A percentile compares a stretch with the other conserved stretches of the same genome.
phyloP scores from a whole-genome alignment of 2,797 vertebrate genomes.

The Pelochelys cantorii region DNA sequence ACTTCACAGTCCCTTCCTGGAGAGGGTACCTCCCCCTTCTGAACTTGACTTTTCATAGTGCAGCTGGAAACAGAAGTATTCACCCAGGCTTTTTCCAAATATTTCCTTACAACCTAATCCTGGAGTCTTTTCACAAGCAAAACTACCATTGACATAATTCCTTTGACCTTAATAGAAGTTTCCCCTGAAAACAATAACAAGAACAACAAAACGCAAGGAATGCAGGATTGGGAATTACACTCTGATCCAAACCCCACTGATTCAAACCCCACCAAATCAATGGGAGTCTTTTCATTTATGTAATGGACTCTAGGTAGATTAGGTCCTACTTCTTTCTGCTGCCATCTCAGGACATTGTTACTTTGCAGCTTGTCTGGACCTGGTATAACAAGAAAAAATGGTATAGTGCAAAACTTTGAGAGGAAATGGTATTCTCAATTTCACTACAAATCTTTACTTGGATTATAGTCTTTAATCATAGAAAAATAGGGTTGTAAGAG shows the following conservation, averaged over 20 bases:
- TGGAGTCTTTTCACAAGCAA: neutral
- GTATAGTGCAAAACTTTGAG: neutral
- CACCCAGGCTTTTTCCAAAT: fast-evolving
- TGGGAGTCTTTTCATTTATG: neutral
- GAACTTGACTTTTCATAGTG: neutral
- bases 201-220: neutral
- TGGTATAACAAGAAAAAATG: neutral
- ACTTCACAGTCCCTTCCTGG: neutral
- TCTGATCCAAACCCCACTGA: neutral
- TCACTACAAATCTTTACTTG: neutral
- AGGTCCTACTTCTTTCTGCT: neutral
- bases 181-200: neutral
- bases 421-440: neutral
- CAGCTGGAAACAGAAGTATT: neutral
- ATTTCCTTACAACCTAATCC: neutral
- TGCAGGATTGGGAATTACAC: neutral
- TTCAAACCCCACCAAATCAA: neutral
- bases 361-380: neutral
- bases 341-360: neutral
- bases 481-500: neutral
- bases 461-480: neutral
- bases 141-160: neutral
- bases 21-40: neutral
- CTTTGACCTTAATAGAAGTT: neutral
- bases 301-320: neutral